phyloP scores from a whole-genome alignment of 2,113 vertebrate species.

The Sinocyclocheilus maitianheensis region DNA sequence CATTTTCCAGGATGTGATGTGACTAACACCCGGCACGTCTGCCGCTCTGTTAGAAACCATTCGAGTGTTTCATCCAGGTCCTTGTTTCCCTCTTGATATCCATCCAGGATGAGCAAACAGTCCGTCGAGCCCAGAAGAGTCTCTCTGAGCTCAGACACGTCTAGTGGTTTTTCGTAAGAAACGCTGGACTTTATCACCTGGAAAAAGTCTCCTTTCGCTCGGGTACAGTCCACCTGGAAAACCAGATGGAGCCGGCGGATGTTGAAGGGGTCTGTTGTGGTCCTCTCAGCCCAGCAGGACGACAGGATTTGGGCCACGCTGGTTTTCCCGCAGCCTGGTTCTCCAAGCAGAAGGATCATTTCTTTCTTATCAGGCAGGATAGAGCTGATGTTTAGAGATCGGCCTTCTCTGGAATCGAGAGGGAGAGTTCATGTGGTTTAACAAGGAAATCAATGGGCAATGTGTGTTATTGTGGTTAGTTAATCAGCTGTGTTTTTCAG shows the following conservation, averaged over 20 bases:
- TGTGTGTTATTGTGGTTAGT: neutral
- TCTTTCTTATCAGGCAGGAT: constrained; percentile 56
- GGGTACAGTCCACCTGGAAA: constrained; percentile 49
- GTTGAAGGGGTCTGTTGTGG: neutral
- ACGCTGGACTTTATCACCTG: neutral
- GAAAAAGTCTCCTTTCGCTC: constrained; percentile 40
- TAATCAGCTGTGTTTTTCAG: neutral
- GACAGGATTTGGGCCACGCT: constrained; percentile 52
- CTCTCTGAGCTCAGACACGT: constrained; percentile 56
- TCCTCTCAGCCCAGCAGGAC: constrained; percentile 56
- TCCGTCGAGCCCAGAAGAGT: constrained; percentile 35
- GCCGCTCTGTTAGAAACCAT: constrained; percentile 56
- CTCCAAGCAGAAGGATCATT: constrained; percentile 56
- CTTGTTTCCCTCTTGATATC: constrained; percentile 58
- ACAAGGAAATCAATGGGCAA: neutral
- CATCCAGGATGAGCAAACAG: constrained; percentile 63
- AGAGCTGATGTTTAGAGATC: constrained; percentile 36
- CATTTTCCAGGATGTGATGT: constrained; percentile 49
- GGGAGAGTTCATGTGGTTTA: neutral
- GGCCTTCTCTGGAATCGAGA: constrained; percentile 56
- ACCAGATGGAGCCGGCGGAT: constrained; percentile 47
- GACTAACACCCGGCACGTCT: constrained; percentile 60
- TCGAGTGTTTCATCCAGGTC: constrained; percentile 59
- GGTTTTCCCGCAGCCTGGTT: constrained; percentile 56
- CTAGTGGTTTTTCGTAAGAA: neutral